Percentiles rank a stretch among this genome's conserved stretches.
Conservation (phyloP, 2,113 vertebrate species). For the Todiramphus chloris region DNA sequence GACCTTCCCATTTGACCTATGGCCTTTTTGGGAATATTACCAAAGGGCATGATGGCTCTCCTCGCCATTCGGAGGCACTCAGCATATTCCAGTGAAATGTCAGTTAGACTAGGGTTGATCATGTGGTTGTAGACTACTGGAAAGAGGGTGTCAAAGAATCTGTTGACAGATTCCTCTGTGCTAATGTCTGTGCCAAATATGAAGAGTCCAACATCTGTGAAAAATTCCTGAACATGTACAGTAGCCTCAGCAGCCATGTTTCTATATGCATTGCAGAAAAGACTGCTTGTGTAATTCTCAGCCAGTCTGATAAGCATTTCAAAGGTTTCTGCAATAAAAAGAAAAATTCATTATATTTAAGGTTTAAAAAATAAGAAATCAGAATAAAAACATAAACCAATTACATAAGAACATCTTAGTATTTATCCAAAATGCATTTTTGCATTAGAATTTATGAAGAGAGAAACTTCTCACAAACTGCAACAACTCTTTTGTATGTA, state of each 20-base stretch:
- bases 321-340: slow-evolving; percentile 79
- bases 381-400: neutral
- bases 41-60: slow-evolving; percentile 77
- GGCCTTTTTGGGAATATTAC: slow-evolving; percentile 68
- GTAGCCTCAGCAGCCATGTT: slow-evolving; percentile 76
- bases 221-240: slow-evolving; percentile 77
- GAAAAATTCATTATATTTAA: neutral
- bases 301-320: slow-evolving; percentile 82
- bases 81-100: slow-evolving; percentile 70
- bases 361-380: neutral
- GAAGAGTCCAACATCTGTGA: slow-evolving; percentile 85
- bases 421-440: neutral
- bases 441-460: neutral
- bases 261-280: slow-evolving; percentile 77
- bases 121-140: slow-evolving; percentile 83
- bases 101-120: slow-evolving; percentile 72
- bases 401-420: neutral
- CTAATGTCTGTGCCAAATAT: slow-evolving; percentile 82
- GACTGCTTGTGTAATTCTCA: slow-evolving; percentile 80
- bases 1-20: slow-evolving; percentile 76
- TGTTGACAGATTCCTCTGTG: slow-evolving; percentile 79
- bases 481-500: neutral
- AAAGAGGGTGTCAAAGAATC: slow-evolving; percentile 88
- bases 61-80: slow-evolving; percentile 79
- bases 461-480: neutral